A percentile compares a stretch with the other conserved stretches of the same genome.
These are phyloP conservation scores for Loris lydekkerianus DNA, from an alignment of 2,797 vertebrate genomes.

Conservation along the genomic window DNA sequence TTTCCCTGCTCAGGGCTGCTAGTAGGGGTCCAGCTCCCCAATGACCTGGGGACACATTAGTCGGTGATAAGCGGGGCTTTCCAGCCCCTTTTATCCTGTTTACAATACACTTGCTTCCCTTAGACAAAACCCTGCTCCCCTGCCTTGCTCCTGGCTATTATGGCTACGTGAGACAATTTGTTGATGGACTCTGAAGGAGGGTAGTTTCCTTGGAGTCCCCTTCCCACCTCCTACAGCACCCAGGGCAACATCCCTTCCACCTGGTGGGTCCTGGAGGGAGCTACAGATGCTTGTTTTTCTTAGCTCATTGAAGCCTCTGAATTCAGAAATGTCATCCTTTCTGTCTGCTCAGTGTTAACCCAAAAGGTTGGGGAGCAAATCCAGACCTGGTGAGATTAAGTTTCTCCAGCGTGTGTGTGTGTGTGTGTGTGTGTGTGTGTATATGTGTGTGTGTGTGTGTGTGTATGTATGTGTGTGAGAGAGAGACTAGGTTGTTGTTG, in stretches of 20 bases:
- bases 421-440: no score
- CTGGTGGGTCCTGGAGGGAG: slow-evolving; percentile 73
- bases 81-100: slow-evolving; percentile 91
- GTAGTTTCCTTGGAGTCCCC: slow-evolving; percentile 50
- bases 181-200: slow-evolving; percentile 84
- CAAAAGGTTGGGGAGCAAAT: slow-evolving; percentile 11
- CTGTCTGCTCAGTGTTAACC: slow-evolving; percentile 65
- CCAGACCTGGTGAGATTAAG: slow-evolving; percentile 42
- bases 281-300: slow-evolving; percentile 58
- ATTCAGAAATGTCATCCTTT: slow-evolving; percentile 63
- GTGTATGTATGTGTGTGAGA: no score
- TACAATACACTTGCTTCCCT: slow-evolving; percentile 91
- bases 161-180: slow-evolving; percentile 89
- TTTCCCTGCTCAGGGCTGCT: slow-evolving; percentile 79
- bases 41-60: slow-evolving; percentile 90
- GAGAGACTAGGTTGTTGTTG: neutral
- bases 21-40: slow-evolving; percentile 78
- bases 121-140: slow-evolving; percentile 84
- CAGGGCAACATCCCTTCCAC: slow-evolving; percentile 74
- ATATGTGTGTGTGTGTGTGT: no score
- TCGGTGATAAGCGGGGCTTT: slow-evolving; percentile 88
- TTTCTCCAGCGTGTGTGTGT: slow-evolving; percentile 24
- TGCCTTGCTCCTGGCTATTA: slow-evolving; percentile 89
- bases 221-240: slow-evolving; percentile 35
- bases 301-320: slow-evolving; percentile 34